A percentile compares a stretch with the other conserved stretches of the same genome.
phyloP scores from a whole-genome alignment of 1,140 invertebrate species.

The Sesamia nonagrioides region DNA sequence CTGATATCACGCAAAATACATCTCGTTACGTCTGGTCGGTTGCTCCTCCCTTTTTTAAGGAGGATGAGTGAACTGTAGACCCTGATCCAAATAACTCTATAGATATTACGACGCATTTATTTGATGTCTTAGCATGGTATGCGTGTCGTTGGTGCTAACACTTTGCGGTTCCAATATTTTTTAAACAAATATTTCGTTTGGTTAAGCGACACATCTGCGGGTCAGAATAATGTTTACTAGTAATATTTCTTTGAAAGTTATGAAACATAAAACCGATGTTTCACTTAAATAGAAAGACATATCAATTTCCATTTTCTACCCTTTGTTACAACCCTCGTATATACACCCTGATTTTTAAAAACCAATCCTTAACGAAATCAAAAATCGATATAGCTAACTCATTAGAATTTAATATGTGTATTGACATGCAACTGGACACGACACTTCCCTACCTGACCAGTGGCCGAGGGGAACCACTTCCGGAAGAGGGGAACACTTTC shows the following conservation, averaged over 20 bases:
- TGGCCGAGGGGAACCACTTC: conserved; percentile 43
- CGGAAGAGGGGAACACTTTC: conserved; percentile 41
- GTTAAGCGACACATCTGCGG: not conserved
- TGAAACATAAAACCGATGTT: not conserved
- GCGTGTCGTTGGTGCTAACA: too few species aligned
- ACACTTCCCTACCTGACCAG: conserved; percentile 34
- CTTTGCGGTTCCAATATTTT: too few species aligned
- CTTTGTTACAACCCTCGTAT: not conserved
- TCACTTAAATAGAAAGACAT: not conserved
- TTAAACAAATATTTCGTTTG: too few species aligned
- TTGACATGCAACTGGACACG: conserved; percentile 56
- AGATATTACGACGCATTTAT: too few species aligned
- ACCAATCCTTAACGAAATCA: conserved; percentile 20
- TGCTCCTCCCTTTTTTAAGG: too few species aligned
- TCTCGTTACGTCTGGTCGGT: too few species aligned
- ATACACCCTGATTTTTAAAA: not conserved
- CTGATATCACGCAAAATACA: too few species aligned
- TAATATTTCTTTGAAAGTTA: not conserved
- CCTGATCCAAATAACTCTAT: too few species aligned
- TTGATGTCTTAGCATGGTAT: too few species aligned
- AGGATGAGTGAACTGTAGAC: too few species aligned
- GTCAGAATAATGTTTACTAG: not conserved
- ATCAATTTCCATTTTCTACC: not conserved
- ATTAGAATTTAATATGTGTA: conserved; percentile 52
- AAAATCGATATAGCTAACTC: conserved; percentile 53